Conservation (phyloP, 1,140 invertebrate species). For the Drosophila seguyi region DNA sequence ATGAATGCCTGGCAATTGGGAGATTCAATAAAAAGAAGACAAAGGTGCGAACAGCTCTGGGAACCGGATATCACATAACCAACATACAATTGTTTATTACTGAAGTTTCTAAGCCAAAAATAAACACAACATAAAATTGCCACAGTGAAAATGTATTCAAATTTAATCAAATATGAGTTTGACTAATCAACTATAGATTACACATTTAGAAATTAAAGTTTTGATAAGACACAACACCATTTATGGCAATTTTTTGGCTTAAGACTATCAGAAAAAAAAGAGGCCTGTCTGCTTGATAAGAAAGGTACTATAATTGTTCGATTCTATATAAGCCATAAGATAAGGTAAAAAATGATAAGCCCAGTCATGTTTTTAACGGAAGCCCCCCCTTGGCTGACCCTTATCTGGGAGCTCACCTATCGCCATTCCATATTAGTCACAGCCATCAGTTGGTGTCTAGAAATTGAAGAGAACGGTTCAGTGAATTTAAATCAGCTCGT, state of each 20-base stretch:
- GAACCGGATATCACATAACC: neutral
- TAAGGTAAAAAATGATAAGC: too few relatives aligned
- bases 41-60: neutral
- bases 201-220: neutral
- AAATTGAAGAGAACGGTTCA: neutral
- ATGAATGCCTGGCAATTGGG: conserved; percentile 14
- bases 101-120: neutral
- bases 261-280: neutral
- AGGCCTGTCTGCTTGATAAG: neutral
- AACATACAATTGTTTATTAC: neutral
- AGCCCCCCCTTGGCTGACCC: neutral
- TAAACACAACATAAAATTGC: neutral
- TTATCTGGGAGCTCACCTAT: neutral
- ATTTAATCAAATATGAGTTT: neutral
- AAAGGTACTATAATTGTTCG: neutral
- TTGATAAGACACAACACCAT: neutral
- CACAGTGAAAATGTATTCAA: neutral
- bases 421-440: neutral
- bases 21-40: conserved; percentile 7
- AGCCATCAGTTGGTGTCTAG: neutral
- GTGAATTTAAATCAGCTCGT: neutral
- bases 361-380: neutral
- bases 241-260: too few relatives aligned
- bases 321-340: too few relatives aligned
- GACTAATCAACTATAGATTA: neutral